Base-by-base conservation (phyloP, 2,888 invertebrate genomes). In the Ochlodes sylvanus region DNA sequence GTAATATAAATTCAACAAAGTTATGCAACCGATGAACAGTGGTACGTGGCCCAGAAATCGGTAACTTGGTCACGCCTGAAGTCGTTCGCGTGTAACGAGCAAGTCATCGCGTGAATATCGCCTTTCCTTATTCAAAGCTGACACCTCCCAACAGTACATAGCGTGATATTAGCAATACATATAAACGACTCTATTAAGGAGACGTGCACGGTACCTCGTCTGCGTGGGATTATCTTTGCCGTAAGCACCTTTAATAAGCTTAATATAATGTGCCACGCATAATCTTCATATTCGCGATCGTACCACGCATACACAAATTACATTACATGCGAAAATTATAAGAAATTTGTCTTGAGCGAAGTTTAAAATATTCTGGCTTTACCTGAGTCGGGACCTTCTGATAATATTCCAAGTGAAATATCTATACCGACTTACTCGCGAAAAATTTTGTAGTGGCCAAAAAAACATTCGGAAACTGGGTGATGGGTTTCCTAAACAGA, bases 111-210 rank as follows among this genome's bases (percentile, higher is more conserved):
- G 60, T 57, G 69, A 66, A 71, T 68, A 69, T 69, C 65, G 68
- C 63, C 62, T 70, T 61, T 69, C 65, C 68, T 68, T 69, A 69
- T 69, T 71, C 69, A 69, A 71, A 68, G 62, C 69, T 69, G 71
- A 69, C 69, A 68, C 68, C 64, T 68, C 44, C 65, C 41, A 52
- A 56, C 50, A 61, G 61, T 61, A 54, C 61, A 56, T 62, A 55
- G 61, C 55, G 55, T 62, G 62, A 68, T 68, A 68, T 68, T 67
- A 67, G 67, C 47, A 67, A 69, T 71, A 69, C 67, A 69, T 69
- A 71, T 65, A 69, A 71, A 71, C 69, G 69, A 65, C 69, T 71
- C 63, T 64, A 71, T 69, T 67, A 69, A 68, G 54, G 61, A 34
- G 68, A 50, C 50, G 56, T 50, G 62, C 61, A 44, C 60, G 32